Base-by-base conservation (phyloP, 2,888 invertebrate genomes). In the Pyrrhia umbra region DNA sequence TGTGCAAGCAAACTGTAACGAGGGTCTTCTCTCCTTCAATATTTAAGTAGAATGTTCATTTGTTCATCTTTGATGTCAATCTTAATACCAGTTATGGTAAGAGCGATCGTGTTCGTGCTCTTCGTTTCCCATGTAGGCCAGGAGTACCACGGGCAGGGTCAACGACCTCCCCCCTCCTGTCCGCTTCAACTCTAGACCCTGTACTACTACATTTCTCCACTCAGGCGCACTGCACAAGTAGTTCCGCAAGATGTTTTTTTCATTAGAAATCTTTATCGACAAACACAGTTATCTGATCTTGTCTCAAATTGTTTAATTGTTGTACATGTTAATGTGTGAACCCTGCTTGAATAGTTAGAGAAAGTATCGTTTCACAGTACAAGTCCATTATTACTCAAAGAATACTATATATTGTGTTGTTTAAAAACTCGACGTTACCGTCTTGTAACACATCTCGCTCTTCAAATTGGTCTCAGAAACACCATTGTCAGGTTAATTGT, bases 91-190 rank as follows among this genome's bases (percentile, higher is more conserved):
- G 82, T 80, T 79, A 81, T 79, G 77, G 79, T 80, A 81, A 83
- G 71, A 79, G 64, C 68, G 60, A 68, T 76, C 72, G 75, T 64
- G 68, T 71, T 61, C 34, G 68, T 76, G 78, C 63, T 81, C 73
- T 75, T 77, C 66, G 72, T 25, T 61, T 77, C 73, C 64, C 85
- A 92, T 88, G 91, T 94, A 91, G 94, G 94, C 92, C 90, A 95
- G 92, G 92, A 93, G 93, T 89, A 88, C 88, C 91, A 94, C 83
- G 91, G 92, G 84, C 65, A 80, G 80, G 94, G 87, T 92, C 92
- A 65, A 81, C 81, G 93, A 90, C 93, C 93, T 85, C 58, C 64
- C 85, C 83, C 82, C 85, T 9, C 23, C 46, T 37, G 15, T 37
- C 81, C 79, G 62, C 80, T 74, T 68, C 83, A 77, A 73, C 86